These are phyloP conservation scores for Alectoris magna DNA, from an alignment of 2,797 vertebrate genomes.

Conservation along the genomic window DNA sequence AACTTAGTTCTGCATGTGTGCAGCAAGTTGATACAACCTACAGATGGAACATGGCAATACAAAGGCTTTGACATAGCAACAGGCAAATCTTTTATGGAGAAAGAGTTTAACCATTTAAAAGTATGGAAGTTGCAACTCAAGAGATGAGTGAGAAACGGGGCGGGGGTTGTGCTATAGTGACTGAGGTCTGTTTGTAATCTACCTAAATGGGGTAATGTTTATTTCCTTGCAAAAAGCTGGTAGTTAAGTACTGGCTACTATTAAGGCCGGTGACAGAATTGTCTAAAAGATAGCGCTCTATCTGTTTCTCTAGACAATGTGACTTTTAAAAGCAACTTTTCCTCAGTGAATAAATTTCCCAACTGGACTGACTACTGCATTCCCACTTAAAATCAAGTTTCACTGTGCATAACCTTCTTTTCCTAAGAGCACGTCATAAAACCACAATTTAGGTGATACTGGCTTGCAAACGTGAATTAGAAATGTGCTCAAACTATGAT, in stretches of 20 bases:
- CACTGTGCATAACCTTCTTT: slow-evolving; percentile 1
- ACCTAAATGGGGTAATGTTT: not conserved
- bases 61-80: not conserved
- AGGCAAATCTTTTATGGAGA: not conserved
- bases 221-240: not conserved
- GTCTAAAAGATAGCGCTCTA: not conserved
- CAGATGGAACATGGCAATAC: not conserved
- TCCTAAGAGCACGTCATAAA: not conserved
- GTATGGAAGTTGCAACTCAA: not conserved
- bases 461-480: not conserved
- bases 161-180: not conserved
- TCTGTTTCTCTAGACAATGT: not conserved
- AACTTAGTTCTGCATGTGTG: not conserved
- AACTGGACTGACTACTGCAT: not conserved
- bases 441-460: slow-evolving; percentile 25
- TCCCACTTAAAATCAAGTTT: slow-evolving; percentile 13
- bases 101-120: not conserved
- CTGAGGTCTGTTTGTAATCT: not conserved
- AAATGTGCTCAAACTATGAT: not conserved
- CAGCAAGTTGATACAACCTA: not conserved
- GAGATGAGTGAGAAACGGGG: not conserved
- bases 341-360: not conserved
- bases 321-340: not conserved
- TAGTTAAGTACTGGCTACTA: not conserved
- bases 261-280: not conserved